Percentiles rank a stretch among this genome's conserved stretches.
Evolutionary conservation across 2,113 vertebrate genomes (phyloP).

Genomic region (Epinephelus moara): DNA sequence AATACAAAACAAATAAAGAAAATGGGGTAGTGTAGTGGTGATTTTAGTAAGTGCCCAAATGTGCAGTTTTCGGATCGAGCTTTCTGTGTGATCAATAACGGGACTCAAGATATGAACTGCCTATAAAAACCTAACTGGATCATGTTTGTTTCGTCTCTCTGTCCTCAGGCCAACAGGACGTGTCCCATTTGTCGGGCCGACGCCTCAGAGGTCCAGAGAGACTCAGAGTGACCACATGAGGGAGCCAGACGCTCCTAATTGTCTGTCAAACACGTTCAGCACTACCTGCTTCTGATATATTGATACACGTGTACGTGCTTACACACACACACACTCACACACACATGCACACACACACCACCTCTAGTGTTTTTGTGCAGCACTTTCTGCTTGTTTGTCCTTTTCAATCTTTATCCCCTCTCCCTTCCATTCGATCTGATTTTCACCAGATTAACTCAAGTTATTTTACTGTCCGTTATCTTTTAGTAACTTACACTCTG

Average conservation of each 20-base stretch:
- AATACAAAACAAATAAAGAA: not conserved
- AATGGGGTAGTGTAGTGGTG: not conserved
- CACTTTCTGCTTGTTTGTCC: slow-evolving; percentile 40
- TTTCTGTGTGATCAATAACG: not conserved
- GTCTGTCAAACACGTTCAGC: slow-evolving; percentile 59
- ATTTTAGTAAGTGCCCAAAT: not conserved
- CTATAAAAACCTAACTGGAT: not conserved
- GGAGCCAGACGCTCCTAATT: slow-evolving; percentile 58
- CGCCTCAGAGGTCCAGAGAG: slow-evolving; percentile 97
- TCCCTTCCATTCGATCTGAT: slow-evolving; percentile 4
- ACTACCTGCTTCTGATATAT: slow-evolving; percentile 78
- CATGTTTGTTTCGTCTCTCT: not conserved
- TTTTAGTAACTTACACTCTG: slow-evolving; percentile 33
- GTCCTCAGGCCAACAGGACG: slow-evolving; percentile 94
- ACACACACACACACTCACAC: slow-evolving; percentile 65
- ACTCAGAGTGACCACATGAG: slow-evolving; percentile 93
- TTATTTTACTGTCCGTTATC: slow-evolving; percentile 15
- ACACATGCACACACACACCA: slow-evolving; percentile 43
- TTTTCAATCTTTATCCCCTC: slow-evolving; percentile 10
- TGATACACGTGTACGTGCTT: slow-evolving; percentile 84
- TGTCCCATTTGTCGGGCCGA: slow-evolving; percentile 99
- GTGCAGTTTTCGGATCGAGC: not conserved
- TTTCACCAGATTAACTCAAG: slow-evolving; percentile 5
- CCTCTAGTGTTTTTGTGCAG: slow-evolving; percentile 42
- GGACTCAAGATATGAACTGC: not conserved